Evolutionary conservation across 2,113 vertebrate genomes (phyloP).

Genomic region (Arenaria interpres): DNA sequence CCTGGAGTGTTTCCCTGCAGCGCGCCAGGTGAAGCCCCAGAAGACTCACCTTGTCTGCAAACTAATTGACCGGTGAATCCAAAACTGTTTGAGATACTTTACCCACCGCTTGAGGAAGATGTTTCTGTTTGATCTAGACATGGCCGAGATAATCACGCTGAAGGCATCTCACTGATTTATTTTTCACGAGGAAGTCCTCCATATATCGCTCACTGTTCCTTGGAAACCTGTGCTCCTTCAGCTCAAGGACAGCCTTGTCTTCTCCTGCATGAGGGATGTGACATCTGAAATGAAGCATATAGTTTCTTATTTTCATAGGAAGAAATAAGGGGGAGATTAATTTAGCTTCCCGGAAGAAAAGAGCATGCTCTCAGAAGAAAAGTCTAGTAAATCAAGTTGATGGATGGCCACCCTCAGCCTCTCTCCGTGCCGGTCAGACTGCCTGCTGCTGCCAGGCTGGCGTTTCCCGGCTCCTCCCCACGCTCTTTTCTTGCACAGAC

Average conservation of each 20-base stretch:
- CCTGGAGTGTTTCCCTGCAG: not conserved
- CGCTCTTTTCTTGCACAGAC: not conserved
- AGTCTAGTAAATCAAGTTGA: not conserved
- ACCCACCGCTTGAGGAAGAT: not conserved
- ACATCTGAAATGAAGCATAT: not conserved
- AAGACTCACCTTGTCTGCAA: accelerated
- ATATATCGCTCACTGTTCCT: accelerated
- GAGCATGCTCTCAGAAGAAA: not conserved
- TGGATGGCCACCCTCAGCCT: not conserved
- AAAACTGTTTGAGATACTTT: accelerated
- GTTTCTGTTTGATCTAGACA: not conserved
- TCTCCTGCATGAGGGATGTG: not conserved
- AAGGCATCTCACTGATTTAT: not conserved
- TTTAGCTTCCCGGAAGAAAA: not conserved
- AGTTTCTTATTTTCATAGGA: not conserved
- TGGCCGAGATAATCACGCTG: not conserved
- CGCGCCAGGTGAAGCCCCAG: too few relatives aligned
- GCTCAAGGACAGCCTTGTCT: not conserved
- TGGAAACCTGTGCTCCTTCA: not conserved
- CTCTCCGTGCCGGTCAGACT: not conserved
- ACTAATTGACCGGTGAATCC: too few relatives aligned
- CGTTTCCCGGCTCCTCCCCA: not conserved
- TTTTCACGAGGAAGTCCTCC: not conserved
- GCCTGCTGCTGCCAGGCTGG: not conserved
- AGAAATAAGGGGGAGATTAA: conserved; percentile 7